Conservation (phyloP, 64 coral and sea anemone genomes). For the Montipora efflorescens region DNA sequence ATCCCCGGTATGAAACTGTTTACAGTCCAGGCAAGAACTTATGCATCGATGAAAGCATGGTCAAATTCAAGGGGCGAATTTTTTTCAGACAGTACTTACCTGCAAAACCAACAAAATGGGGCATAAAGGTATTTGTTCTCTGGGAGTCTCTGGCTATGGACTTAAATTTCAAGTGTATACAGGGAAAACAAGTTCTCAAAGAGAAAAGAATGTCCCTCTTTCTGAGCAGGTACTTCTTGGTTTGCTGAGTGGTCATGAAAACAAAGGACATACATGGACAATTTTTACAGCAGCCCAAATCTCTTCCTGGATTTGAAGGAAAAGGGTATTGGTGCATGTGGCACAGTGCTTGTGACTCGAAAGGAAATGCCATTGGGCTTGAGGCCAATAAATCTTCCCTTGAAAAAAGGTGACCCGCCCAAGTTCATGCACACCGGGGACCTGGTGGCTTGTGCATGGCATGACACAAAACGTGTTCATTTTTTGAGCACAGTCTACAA, state of each 20-base stretch:
- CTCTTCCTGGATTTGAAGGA: too few species aligned
- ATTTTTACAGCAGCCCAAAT: too few species aligned
- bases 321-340: background rate
- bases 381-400: too few species aligned
- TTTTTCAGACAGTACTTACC: constrained; percentile 74
- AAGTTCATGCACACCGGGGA: too few species aligned
- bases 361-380: too few species aligned
- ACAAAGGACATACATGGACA: constrained; percentile 56
- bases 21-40: constrained; percentile 42
- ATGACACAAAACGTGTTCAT: constrained; percentile 62
- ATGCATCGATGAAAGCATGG: constrained; percentile 75
- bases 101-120: constrained; percentile 77
- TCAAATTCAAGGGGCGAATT: constrained; percentile 61
- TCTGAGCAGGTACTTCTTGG: constrained; percentile 54
- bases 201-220: constrained; percentile 3
- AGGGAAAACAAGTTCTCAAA: constrained; percentile 44
- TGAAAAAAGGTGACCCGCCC: too few species aligned
- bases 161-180: constrained; percentile 68
- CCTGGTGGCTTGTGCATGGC: constrained; percentile 52
- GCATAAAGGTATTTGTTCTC: constrained; percentile 71
- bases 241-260: constrained; percentile 63
- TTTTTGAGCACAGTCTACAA: constrained; percentile 70
- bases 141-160: constrained; percentile 70
- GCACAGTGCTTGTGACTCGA: too few species aligned
- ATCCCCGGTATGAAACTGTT: background rate